These are phyloP conservation scores for Sycophila sp. DNA, from an alignment of 1,140 invertebrate species.

Conservation along the genomic window DNA sequence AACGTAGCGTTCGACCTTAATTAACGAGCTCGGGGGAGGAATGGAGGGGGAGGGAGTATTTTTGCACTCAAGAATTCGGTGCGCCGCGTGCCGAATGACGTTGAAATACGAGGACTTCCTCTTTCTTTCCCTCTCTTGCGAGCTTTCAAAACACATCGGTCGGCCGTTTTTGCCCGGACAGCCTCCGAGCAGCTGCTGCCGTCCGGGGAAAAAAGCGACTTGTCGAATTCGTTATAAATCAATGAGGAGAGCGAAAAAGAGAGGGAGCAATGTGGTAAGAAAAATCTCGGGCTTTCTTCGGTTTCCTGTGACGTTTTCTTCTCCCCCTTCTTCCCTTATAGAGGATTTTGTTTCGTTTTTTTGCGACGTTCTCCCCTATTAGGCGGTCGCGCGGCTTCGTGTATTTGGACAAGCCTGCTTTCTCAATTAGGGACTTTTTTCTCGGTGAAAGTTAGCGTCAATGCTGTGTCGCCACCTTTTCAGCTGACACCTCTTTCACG, in stretches of 20 bases:
- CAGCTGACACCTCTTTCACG: no score
- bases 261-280: no score
- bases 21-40: conserved; percentile 20
- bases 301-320: no score
- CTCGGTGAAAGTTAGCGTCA: no score
- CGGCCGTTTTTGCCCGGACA: background rate
- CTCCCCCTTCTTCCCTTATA: no score
- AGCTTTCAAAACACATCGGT: background rate
- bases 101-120: background rate
- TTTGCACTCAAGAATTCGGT: conserved; percentile 5
- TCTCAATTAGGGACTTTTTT: no score
- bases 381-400: no score
- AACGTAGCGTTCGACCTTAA: conserved; percentile 22
- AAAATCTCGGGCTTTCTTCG: no score
- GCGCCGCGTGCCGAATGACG: background rate
- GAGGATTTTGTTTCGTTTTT: no score
- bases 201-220: background rate
- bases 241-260: background rate
- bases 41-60: background rate
- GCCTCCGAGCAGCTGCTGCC: background rate
- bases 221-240: background rate
- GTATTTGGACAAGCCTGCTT: no score
- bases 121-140: background rate
- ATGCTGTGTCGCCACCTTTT: no score
- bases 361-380: no score